These are phyloP conservation scores for Scaeva pyrastri DNA, from an alignment of 2,888 invertebrate genomes.

Conservation along the genomic window DNA sequence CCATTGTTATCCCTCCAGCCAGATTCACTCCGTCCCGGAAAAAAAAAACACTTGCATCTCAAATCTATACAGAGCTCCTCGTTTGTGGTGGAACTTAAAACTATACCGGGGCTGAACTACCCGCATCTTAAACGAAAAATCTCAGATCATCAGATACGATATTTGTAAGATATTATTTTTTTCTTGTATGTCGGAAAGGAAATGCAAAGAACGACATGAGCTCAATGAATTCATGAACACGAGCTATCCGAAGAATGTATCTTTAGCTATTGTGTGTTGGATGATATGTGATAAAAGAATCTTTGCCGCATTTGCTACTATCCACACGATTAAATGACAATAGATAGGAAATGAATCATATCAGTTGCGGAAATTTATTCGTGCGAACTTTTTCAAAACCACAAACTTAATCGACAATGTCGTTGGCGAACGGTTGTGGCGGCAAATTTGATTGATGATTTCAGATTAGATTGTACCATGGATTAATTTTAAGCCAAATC, in stretches of 20 bases:
- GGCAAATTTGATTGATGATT: slow-evolving; percentile 14
- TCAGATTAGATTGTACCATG: no score
- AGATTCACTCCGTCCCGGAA: slow-evolving; percentile 37
- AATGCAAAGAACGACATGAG: slow-evolving; percentile 67
- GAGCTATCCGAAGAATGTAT: slow-evolving; percentile 55
- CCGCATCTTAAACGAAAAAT: slow-evolving; percentile 61
- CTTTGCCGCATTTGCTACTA: slow-evolving; percentile 50
- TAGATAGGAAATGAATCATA: slow-evolving; percentile 56
- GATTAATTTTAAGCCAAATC: no score
- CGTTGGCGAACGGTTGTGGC: not conserved
- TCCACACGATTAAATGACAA: slow-evolving; percentile 32
- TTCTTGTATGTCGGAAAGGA: slow-evolving; percentile 8
- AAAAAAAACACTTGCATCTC: slow-evolving; percentile 69
- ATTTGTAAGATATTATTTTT: not conserved
- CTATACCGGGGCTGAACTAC: slow-evolving; percentile 17
- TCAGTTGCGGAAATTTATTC: slow-evolving; percentile 36
- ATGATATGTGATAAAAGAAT: slow-evolving; percentile 58
- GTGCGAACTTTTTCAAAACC: slow-evolving; percentile 1
- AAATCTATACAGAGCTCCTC: not conserved
- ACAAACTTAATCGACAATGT: not conserved
- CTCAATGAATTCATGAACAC: slow-evolving; percentile 73
- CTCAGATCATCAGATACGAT: slow-evolving; percentile 59
- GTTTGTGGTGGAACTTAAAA: not conserved
- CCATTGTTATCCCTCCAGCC: slow-evolving; percentile 49
- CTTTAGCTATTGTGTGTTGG: slow-evolving; percentile 33